Conservation (phyloP, 2,113 vertebrate genomes). For the Sphaerodactylus townsendi region DNA sequence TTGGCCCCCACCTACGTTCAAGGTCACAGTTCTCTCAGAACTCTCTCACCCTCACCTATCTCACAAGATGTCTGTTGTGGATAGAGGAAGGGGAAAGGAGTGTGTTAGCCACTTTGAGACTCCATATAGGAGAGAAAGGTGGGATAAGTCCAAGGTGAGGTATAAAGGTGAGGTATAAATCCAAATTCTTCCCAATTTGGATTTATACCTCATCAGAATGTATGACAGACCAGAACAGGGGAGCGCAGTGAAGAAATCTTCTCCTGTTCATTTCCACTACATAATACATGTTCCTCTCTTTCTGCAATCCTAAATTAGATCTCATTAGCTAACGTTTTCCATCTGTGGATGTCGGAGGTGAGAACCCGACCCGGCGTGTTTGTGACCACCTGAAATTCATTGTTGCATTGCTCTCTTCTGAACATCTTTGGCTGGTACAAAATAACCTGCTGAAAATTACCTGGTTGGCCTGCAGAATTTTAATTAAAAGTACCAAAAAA, state of each 20-base stretch:
- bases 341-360: conserved; percentile 16
- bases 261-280: not conserved
- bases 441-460: not conserved
- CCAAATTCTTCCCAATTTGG: no score
- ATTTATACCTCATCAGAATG: no score
- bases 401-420: not conserved
- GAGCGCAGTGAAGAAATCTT: rapidly evolving
- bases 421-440: not conserved
- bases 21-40: no score
- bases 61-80: no score
- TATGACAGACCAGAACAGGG: no score
- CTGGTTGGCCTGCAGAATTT: not conserved
- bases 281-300: not conserved
- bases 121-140: no score
- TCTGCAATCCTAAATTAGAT: not conserved
- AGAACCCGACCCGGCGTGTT: not conserved
- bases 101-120: no score
- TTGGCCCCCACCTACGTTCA: no score
- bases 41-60: no score
- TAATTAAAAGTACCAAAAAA: not conserved
- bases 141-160: no score
- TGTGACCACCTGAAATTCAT: not conserved
- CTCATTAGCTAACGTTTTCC: conserved; percentile 19
- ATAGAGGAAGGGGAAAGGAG: no score
- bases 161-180: no score